phyloP scores from a whole-genome alignment of 2,113 vertebrate genomes.

The Physeter macrocephalus region DNA sequence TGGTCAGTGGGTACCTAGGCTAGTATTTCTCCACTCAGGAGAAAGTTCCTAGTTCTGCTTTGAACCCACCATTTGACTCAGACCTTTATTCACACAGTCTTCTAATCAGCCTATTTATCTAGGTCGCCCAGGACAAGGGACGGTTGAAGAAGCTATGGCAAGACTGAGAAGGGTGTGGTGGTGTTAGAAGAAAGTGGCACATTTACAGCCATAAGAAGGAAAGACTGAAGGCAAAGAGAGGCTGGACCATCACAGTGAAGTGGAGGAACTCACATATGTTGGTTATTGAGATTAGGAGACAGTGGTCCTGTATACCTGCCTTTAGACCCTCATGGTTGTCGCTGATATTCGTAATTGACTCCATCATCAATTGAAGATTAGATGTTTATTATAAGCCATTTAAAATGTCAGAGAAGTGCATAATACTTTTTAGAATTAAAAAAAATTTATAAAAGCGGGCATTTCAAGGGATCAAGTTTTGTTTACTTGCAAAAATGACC shows the following conservation, averaged over 20 bases:
- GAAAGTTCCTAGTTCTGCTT: neutral
- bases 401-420: neutral
- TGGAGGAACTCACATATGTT: neutral
- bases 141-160: neutral
- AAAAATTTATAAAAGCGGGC: neutral
- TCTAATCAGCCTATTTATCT: neutral
- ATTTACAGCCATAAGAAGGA: neutral
- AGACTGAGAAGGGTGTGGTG: neutral
- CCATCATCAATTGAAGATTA: neutral
- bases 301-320: fast-evolving
- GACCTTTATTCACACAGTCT: neutral
- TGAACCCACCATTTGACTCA: neutral
- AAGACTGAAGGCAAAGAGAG: neutral
- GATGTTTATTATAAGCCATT: neutral
- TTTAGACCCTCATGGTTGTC: neutral
- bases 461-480: neutral
- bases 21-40: neutral
- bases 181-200: neutral
- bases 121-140: neutral
- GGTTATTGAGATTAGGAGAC: neutral
- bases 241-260: neutral
- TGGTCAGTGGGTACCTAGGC: neutral
- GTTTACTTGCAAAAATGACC: neutral
- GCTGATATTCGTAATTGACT: neutral
- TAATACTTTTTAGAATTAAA: neutral